Base-by-base conservation (phyloP, 2,113 vertebrate genomes). In the Echinops telfairi region DNA sequence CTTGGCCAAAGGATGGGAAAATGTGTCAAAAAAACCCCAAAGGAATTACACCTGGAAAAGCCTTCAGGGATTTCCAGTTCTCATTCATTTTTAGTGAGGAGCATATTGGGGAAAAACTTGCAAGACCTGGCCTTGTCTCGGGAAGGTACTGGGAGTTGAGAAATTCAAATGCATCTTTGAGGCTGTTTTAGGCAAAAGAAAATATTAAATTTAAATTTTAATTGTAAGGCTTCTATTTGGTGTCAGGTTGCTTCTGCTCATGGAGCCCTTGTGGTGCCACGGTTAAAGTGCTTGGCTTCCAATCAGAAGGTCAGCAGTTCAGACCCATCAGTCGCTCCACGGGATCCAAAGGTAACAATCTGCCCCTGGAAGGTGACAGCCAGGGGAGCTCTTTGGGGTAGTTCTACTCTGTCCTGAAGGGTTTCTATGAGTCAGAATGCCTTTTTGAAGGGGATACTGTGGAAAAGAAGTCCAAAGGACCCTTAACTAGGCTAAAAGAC, bases 51-150 rank as follows among this genome's bases (percentile, higher is more conserved):
- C 17, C 66, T 31, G 25, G 14, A n/a, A 88, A 58, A 78, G 53
- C 47, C 58, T 1, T 58, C 25, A 66, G 22, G 40, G 66, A 83
- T 88, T 92, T 81, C 17, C 53, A 20, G 78, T 90, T 90, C 81
- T 68, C 17, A 40, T 29, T 93, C 31, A 80, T 33, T 93, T 93
- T 90, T 31, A 40, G 22, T 25, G 76, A 93, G 79, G 25, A 81
- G 1, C 20, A 47, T 31, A 25, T 60, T 38, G 57, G 62, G 66
- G 4, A 16, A 17, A 58, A 90, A 14, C 78, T 94, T 80, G 3
- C 4, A 80, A 25, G 27, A 83, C 33, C 58, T 86, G 36, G 62
- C 1, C 15, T 14, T 78, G 33, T 58, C 57, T 43, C 27, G 80
- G 40, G n/a, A 90, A 92, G 47, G 29, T 7, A 31, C 25, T 83